A percentile compares a stretch with the other conserved stretches of the same genome.
Conservation (phyloP, 2,888 invertebrate genomes). For the Magallana nippona region DNA sequence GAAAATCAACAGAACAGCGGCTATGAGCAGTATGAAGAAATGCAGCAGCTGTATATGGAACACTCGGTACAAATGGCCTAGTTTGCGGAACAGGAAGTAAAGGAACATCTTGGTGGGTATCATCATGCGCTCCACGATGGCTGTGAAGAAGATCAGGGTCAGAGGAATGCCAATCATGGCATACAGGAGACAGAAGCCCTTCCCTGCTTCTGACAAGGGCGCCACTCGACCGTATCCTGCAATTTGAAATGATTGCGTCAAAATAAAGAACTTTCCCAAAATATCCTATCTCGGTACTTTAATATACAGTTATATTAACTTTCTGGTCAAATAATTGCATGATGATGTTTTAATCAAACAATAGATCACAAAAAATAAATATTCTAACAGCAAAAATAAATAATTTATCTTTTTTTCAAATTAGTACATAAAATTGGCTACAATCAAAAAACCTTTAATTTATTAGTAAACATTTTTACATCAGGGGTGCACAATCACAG, state of each 20-base stretch:
- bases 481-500: too few relatives aligned
- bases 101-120: constrained; percentile 87
- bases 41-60: constrained; percentile 87
- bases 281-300: neutral
- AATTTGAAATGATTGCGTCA: neutral
- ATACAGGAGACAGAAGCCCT: constrained; percentile 92
- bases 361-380: too few relatives aligned
- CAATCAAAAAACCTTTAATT: too few relatives aligned
- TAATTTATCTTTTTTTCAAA: too few relatives aligned
- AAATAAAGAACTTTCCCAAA: neutral
- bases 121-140: constrained; percentile 89
- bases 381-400: too few relatives aligned
- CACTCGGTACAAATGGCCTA: constrained; percentile 76
- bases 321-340: too few relatives aligned
- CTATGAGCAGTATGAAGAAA: constrained; percentile 83
- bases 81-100: constrained; percentile 80
- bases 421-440: too few relatives aligned
- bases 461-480: too few relatives aligned
- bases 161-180: constrained; percentile 91
- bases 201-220: constrained; percentile 91
- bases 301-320: too few relatives aligned
- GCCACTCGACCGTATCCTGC: constrained; percentile 94
- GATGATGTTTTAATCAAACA: too few relatives aligned
- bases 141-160: constrained; percentile 90
- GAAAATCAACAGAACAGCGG: constrained; percentile 84